Evolutionary conservation across 64 coral and sea anemone genomes (phyloP).

Genomic region (Platygyra sinensis): DNA sequence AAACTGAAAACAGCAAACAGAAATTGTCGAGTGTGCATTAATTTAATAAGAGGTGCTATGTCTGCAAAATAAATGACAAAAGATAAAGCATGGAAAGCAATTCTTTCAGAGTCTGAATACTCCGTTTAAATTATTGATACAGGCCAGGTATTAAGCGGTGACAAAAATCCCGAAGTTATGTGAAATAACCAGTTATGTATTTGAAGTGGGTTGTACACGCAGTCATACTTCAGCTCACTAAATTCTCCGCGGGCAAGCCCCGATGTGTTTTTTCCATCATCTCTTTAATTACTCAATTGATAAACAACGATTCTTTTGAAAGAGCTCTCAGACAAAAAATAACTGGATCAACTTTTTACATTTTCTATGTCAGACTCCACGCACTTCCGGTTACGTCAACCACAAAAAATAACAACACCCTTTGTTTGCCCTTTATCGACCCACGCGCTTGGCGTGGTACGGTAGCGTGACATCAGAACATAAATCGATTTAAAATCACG

Average conservation of each 20-base stretch:
- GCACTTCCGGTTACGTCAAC: conserved; percentile 38
- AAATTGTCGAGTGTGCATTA: background rate
- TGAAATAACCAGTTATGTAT: too few species aligned
- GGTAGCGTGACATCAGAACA: conserved; percentile 18
- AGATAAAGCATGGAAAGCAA: background rate
- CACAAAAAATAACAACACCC: background rate
- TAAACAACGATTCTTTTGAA: background rate
- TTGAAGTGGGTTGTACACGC: too few species aligned
- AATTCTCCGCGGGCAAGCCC: background rate
- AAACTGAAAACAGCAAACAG: conserved; percentile 18
- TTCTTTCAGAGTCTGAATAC: background rate
- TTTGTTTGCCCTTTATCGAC: background rate
- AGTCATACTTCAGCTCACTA: background rate
- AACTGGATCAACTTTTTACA: background rate
- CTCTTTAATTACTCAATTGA: background rate
- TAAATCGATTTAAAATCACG: conserved; percentile 15
- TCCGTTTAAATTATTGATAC: background rate
- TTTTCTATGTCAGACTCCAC: background rate
- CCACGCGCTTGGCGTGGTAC: background rate
- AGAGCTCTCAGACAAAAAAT: background rate
- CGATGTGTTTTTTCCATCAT: background rate
- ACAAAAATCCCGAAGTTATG: too few species aligned
- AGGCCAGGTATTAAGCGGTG: background rate
- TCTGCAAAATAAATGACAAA: background rate
- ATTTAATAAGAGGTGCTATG: background rate